Evolutionary conservation across 2,888 invertebrate genomes (phyloP).

Genomic region (Coenonympha glycerion): DNA sequence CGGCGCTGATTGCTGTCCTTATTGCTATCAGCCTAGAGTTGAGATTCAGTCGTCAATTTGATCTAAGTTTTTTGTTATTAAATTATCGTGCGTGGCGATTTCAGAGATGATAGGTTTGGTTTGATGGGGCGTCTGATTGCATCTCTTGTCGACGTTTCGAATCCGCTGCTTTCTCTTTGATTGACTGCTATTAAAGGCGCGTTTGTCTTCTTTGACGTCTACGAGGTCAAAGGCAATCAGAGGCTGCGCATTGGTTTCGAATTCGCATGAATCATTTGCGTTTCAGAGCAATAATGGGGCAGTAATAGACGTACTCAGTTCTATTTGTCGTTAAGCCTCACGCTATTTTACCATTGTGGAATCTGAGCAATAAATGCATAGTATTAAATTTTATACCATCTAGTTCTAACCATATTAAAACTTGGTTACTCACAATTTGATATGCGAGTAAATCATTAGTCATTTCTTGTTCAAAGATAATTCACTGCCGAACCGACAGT

Average conservation of each 20-base stretch:
- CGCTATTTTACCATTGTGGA: conserved; percentile 4
- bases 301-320: background rate
- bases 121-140: conserved; percentile 73
- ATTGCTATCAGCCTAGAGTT: conserved; percentile 50
- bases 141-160: conserved; percentile 70
- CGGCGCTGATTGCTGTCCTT: conserved; percentile 41
- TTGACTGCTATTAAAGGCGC: conserved; percentile 59
- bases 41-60: conserved; percentile 33
- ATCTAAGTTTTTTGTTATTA: conserved; percentile 71
- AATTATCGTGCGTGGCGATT: conserved; percentile 76
- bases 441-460: conserved; percentile 50
- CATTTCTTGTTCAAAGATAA: conserved; percentile 57
- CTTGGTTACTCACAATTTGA: conserved; percentile 35
- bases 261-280: conserved; percentile 56
- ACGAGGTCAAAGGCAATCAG: conserved; percentile 38
- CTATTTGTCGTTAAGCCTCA: background rate
- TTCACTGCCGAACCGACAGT: conserved; percentile 58
- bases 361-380: background rate
- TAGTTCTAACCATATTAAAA: background rate
- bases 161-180: conserved; percentile 72
- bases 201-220: conserved; percentile 40
- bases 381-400: too few species aligned
- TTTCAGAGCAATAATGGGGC: conserved; percentile 21
- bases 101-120: conserved; percentile 74
- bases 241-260: conserved; percentile 34